Base-by-base conservation (phyloP, 1,140 invertebrate species). In the Calliphora vicina region DNA sequence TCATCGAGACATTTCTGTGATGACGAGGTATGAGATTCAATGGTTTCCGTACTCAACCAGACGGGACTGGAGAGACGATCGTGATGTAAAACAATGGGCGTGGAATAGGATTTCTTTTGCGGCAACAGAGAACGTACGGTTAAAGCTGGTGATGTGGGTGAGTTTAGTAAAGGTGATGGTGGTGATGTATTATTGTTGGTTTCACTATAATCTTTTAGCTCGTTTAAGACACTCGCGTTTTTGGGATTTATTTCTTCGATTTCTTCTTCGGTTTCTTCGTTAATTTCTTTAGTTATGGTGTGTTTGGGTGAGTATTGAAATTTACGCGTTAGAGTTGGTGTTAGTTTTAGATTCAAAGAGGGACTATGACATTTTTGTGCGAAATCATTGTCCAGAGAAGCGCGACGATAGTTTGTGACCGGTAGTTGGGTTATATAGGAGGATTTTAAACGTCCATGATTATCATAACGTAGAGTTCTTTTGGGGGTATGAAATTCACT, bases 381-480 rank as follows among this genome's bases (percentile, higher is more conserved):
- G 9, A 2, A 35, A n/a, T 76, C 73, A 4, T 15, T 23, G 8
- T 78, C 74, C 35, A 43, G 20, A 2, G 74, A 78, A 25, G n/a
- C n/a, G 6, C 73, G 29, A 20, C 73, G 82, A n/a, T 27, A 42
- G 23, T 27, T 80, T 13, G 82, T 80, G 6, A 71, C 35, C 25
- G 83, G 80, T 9, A 83, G 42, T 45, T 80, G 83, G 9, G 83
- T 73, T 17, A 81, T 43, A 10, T 20, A 80, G 17, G 78, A 61
- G 80, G 83, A 82, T n/a, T 86, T 89, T 12, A 88, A 80, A n/a
- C 88, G 86, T 1, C 87, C 88, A 26, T 86, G 82, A 72, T 84
- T 85, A 85, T 89, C 88, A 84, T 88, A 89, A 81, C 87, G 83
- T 13, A 87, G 73, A 26, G 86, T 85, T 43, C 86, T 85, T n/a